These are phyloP conservation scores for Epinephelus cyanopodus DNA, from an alignment of 2,113 vertebrate species.

Conservation along the genomic window DNA sequence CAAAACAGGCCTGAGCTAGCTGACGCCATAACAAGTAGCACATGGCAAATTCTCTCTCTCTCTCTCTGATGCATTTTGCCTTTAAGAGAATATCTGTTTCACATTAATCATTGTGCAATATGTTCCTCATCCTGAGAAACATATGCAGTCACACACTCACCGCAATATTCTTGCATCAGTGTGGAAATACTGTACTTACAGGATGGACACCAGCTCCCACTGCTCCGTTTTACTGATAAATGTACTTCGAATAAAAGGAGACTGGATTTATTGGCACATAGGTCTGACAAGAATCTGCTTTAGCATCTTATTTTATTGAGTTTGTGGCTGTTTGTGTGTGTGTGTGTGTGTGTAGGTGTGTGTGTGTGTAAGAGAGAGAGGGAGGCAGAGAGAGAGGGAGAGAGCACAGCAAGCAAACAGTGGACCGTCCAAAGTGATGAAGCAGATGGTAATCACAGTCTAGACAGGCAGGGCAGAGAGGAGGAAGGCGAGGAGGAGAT, in stretches of 20 bases:
- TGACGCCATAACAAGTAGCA: slow-evolving; percentile 56
- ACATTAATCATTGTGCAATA: slow-evolving; percentile 62
- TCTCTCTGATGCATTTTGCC: slow-evolving; percentile 31
- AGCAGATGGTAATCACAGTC: slow-evolving; percentile 77
- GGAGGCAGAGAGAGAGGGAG: slow-evolving; percentile 23
- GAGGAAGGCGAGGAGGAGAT: slow-evolving; percentile 62
- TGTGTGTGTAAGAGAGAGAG: not conserved
- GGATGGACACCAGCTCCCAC: slow-evolving; percentile 15
- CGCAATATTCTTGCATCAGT: slow-evolving; percentile 2
- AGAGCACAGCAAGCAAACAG: slow-evolving; percentile 38
- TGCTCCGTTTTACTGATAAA: slow-evolving; percentile 1
- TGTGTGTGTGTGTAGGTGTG: slow-evolving; percentile 6
- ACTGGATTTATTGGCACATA: slow-evolving; percentile 22
- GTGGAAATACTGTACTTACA: slow-evolving; percentile 22
- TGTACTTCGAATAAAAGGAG: slow-evolving; percentile 6
- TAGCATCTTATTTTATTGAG: slow-evolving; percentile 27
- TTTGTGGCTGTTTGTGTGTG: slow-evolving; percentile 19
- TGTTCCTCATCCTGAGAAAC: slow-evolving; percentile 33
- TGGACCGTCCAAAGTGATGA: slow-evolving; percentile 57
- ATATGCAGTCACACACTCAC: slow-evolving; percentile 16
- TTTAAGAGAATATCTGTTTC: slow-evolving; percentile 55
- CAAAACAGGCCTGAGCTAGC: slow-evolving; percentile 53
- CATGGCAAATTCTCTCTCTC: slow-evolving; percentile 34
- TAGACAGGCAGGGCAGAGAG: slow-evolving; percentile 66
- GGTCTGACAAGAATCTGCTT: slow-evolving; percentile 7